Evolutionary conservation across 1,140 invertebrate species (phyloP), one percentile per base, ranked within the genome.

Genomic region (Drosophila pruinosa): DNA sequence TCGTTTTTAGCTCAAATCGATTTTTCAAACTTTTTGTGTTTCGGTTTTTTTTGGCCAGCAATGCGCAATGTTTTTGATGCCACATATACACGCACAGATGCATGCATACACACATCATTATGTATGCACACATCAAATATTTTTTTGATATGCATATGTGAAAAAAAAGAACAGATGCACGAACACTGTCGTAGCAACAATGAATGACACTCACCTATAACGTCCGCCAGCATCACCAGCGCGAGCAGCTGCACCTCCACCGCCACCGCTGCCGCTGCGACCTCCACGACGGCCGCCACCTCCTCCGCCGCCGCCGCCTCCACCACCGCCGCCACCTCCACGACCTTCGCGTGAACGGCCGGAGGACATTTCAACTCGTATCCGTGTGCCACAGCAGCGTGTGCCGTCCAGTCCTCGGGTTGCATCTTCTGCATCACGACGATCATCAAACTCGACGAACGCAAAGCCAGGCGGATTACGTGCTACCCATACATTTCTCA

Each of bases 381-480:
- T 95, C 88, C 96, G 93, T 14, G 95, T 95, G 5, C 96, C 96
- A 92, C 96, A 97, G 91, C 96, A 96, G 41, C 95, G 94, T 95
- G 96, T 97, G 93, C 98, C 98, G 93, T 99, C 98, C 62, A 99
- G 92, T 45, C 95, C 97, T 83, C 97, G 93, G n/a, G 98, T 97
- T 52, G 98, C 97, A 93, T 99, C 98, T 92, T 99, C 97, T 10
- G 98, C 98, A 93, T 99, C 99, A 72, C 98, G 94, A 4, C 96
- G 94, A 92, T 99, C 98, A 92, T 99, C 98, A 93, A 97, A 99
- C 93, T 99, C 99, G 14, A 99, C 96, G 93, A 99, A 99, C 6
- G 98, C 98, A 93, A 99, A 99, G 4, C 98, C 96, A 7, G 97
- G 97, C 28, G 97, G 97, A 92, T 97, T 98, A 89, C 96, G 92